Evolutionary conservation across 2,888 invertebrate genomes (phyloP).

Genomic region (Drosophila helvetica): DNA sequence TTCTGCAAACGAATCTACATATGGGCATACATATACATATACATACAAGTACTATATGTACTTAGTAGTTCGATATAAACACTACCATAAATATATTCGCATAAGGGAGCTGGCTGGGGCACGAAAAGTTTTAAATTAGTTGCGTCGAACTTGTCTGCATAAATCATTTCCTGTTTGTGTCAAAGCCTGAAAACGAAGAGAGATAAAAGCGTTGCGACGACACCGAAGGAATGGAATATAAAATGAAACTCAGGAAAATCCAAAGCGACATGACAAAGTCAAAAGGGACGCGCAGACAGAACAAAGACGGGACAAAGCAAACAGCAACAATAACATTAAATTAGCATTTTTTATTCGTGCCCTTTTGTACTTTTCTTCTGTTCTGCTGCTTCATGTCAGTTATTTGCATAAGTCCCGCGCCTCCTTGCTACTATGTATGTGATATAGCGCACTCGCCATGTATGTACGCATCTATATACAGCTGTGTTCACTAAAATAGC

Average conservation of each 20-base stretch:
- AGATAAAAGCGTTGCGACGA: slow-evolving; percentile 62
- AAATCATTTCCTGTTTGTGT: slow-evolving; percentile 77
- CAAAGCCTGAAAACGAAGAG: slow-evolving; percentile 20
- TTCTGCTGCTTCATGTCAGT: slow-evolving; percentile 27
- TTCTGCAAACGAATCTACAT: neutral
- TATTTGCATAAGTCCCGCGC: slow-evolving; percentile 68
- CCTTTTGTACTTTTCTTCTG: slow-evolving; percentile 30
- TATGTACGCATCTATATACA: neutral
- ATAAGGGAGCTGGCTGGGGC: slow-evolving; percentile 26
- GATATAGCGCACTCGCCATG: slow-evolving; percentile 71
- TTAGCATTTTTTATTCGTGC: slow-evolving; percentile 74
- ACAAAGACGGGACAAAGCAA: slow-evolving; percentile 51
- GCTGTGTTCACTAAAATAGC: too few relatives aligned
- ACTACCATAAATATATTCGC: slow-evolving; percentile 16
- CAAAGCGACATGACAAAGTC: slow-evolving; percentile 48
- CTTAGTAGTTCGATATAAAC: too few relatives aligned
- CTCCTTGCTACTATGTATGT: slow-evolving; percentile 56
- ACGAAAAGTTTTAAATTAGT: slow-evolving; percentile 69
- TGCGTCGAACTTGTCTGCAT: slow-evolving; percentile 67
- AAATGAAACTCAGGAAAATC: slow-evolving; percentile 35
- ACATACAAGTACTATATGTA: too few relatives aligned
- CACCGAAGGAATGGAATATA: slow-evolving; percentile 36
- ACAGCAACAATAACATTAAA: slow-evolving; percentile 75
- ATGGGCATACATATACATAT: too few relatives aligned
- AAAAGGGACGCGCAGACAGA: slow-evolving; percentile 27